phyloP scores from a whole-genome alignment of 2,888 invertebrate genomes.

The Scelioninae gen. 2 region DNA sequence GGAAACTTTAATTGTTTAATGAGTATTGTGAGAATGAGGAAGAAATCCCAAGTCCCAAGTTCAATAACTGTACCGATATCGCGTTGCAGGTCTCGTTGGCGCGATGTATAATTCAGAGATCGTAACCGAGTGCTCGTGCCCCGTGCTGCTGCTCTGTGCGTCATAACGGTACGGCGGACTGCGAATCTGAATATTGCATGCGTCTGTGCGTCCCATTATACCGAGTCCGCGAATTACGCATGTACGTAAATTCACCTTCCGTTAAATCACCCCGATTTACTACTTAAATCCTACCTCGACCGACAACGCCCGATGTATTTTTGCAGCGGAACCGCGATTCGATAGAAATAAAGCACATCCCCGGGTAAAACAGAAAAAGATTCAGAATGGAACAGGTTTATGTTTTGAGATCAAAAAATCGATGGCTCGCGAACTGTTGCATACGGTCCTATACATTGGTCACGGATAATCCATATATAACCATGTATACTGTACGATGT shows the following conservation, averaged over 20 bases:
- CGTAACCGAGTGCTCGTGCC: slow-evolving; percentile 43
- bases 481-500: too few species aligned
- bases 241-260: slow-evolving; percentile 32
- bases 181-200: slow-evolving; percentile 59
- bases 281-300: slow-evolving; percentile 3
- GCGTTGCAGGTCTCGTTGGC: slow-evolving; percentile 43
- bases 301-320: slow-evolving; percentile 26
- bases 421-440: too few species aligned
- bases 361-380: too few species aligned
- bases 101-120: slow-evolving; percentile 59
- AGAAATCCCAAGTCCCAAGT: slow-evolving; percentile 47
- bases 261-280: slow-evolving; percentile 18
- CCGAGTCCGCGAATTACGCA: slow-evolving; percentile 29
- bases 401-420: too few species aligned
- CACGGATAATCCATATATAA: too few species aligned
- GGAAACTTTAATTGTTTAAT: too few species aligned
- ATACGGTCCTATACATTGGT: too few species aligned
- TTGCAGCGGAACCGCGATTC: slow-evolving; percentile 37
- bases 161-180: slow-evolving; percentile 58
- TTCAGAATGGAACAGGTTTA: too few species aligned
- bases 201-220: slow-evolving; percentile 49
- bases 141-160: slow-evolving; percentile 40
- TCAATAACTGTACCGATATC: slow-evolving; percentile 60
- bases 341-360: too few species aligned
- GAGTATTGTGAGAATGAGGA: slow-evolving; percentile 58